Evolutionary conservation across 2,888 invertebrate genomes (phyloP).

Genomic region (Dione juno): DNA sequence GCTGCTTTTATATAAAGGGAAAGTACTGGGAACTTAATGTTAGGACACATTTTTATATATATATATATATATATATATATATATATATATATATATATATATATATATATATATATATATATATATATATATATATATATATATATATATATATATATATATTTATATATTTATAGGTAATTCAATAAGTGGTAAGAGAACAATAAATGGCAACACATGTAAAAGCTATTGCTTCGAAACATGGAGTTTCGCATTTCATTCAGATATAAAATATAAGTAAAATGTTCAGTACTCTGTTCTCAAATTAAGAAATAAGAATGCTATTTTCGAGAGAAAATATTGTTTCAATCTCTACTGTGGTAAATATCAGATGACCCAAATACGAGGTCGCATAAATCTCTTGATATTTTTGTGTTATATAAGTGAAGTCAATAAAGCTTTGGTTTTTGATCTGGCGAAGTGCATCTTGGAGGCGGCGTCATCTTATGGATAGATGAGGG

Average conservation of each 20-base stretch:
- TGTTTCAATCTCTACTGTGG: conserved; percentile 33
- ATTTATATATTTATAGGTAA: no score
- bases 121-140: no score
- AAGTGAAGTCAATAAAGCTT: conserved; percentile 39
- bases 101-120: no score
- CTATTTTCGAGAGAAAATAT: conserved; percentile 37
- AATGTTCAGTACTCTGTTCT: conserved; percentile 13
- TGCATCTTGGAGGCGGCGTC: conserved; percentile 11
- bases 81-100: no score
- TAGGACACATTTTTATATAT: no score
- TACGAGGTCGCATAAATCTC: conserved; percentile 32
- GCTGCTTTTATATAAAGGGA: no score
- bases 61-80: no score
- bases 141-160: no score
- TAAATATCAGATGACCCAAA: conserved; percentile 40
- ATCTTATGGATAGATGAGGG: not conserved
- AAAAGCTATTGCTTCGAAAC: not conserved
- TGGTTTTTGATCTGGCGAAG: conserved; percentile 32
- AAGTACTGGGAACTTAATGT: no score
- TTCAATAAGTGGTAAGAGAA: no score
- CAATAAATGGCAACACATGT: not conserved
- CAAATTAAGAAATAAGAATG: conserved; percentile 28
- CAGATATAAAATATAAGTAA: conserved; percentile 30
- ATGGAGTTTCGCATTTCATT: conserved; percentile 1
- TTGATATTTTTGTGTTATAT: conserved; percentile 41